Evolutionary conservation across 2,113 vertebrate genomes (phyloP), one percentile per base, ranked within the genome.

Genomic region (Actenoides hombroni): DNA sequence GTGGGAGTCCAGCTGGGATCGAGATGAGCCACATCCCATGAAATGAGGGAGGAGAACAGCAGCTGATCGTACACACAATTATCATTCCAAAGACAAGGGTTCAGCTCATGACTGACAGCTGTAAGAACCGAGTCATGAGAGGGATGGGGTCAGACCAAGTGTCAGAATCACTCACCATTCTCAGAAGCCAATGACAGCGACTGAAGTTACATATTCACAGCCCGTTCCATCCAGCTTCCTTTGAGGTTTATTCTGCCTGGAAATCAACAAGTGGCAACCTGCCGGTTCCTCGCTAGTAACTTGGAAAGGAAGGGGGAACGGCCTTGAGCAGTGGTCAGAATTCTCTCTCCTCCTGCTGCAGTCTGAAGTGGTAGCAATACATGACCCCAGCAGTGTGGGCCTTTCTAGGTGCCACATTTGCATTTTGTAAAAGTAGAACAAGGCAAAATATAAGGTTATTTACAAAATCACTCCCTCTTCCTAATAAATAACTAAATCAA

Each of bases 141-240:
- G 56, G 24, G 49, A 88, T 54, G 82, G 59, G 75, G 63, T 81
- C 40, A 68, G 76, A 73, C 73, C 75, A 26, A 48, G 24, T 25
- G 73, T 83, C 92, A 96, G 88, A 68, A 82, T 40, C 16, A 2
- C 35, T 86, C 59, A 3, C 71, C 77, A 39, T 39, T 84, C 91
- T 83, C 82, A 46, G 75, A 68, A 91, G 57, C 75, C 86, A 93
- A 71, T 35, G 86, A 56, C 86, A 84, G 70, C 65, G 64, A 39
- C 67, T 59, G 70, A 91, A 92, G 31, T 74, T 91, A 61, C 10
- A 24, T 35, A 15, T 82, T 92, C 87, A 89, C 19, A 18, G 54
- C 28, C 61, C 46, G 31, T 96, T 95, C 86, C 83, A 92, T 91
- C 16, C 90, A 64, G 53, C 76, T 64, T 92, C 51, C 65, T 81